Evolutionary conservation across 2,888 invertebrate genomes (phyloP), one percentile per base, ranked within the genome.

Genomic region (Tipula confusa): DNA sequence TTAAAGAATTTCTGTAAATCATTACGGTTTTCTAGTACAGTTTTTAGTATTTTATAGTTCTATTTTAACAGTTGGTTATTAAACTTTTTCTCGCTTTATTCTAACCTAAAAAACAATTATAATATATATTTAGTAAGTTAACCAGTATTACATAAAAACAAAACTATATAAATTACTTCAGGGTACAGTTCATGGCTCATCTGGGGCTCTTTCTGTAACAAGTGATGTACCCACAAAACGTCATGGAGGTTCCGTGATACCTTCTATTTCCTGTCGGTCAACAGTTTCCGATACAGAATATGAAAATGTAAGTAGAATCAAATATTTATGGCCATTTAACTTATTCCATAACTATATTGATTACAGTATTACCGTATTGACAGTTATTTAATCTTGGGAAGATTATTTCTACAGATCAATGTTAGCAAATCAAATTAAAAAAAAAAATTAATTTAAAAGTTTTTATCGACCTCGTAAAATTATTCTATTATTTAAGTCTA

Each of bases 241-340:
- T 93, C 89, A 87, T 86, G 85, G 86, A 84, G 86, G 86, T 83
- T 86, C 88, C 87, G 92, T 87, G 93, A 94, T 90, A 93, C 90
- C 95, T 87, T 92, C 93, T 87, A 91, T 91, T 81, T 89, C 90
- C 87, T 95, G 96, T 92, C 94, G 97, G 88, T 96, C 97, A 87
- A 96, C 97, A 86, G 95, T 97, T 87, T 98, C 97, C 87, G 98
- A 98, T 90, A 97, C 97, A 88, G 98, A 98, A 91, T 95, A 95
- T 89, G 93, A 95, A 90, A 95, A 95, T 92, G 96, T 96, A 93
- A 94, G 94, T 93, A 90, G 86, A 89, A 88, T 88, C 84, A 48
- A 79, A 38, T 84, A 82, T 82, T 33, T 82, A 38, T 24, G 33
- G 28, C 38, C 18, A 33, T 36, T 31, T 81, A 18, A 33, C 38